These are phyloP conservation scores for Drosophila hamatofila DNA, from an alignment of 2,888 invertebrate species.

Conservation along the genomic window DNA sequence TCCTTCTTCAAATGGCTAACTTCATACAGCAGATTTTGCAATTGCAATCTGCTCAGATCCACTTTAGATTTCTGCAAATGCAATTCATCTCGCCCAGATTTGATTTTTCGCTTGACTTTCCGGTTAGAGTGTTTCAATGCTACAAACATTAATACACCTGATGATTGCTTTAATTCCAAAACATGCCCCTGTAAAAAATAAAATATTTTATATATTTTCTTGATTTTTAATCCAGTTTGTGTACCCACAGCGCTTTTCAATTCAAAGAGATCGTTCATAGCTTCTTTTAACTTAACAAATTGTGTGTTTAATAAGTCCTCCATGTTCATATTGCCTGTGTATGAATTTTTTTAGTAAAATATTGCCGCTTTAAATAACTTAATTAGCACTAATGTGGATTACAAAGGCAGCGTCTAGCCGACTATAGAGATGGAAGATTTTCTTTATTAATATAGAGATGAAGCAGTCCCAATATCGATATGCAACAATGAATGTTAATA, in stretches of 20 bases:
- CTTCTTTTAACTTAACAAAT: constrained; percentile 89
- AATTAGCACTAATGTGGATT: background rate
- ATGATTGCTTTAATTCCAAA: constrained; percentile 88
- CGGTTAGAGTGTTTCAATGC: constrained; percentile 95
- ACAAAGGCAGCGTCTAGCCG: background rate
- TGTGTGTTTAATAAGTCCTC: constrained; percentile 60
- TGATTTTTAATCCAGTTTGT: background rate
- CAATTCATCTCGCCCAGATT: constrained; percentile 92
- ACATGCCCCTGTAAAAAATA: constrained; percentile 34
- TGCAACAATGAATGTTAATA: background rate
- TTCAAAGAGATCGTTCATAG: constrained; percentile 89
- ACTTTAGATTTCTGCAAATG: constrained; percentile 94
- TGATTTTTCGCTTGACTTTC: constrained; percentile 94
- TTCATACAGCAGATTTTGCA: constrained; percentile 97
- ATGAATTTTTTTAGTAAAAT: background rate
- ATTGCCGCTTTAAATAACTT: background rate
- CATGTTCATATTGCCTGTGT: constrained; percentile 34
- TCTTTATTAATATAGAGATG: background rate
- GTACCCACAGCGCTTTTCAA: constrained; percentile 87
- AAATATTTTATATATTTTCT: constrained; percentile 66
- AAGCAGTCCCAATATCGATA: background rate
- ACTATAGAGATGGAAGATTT: constrained; percentile 1
- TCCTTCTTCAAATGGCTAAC: constrained; percentile 96
- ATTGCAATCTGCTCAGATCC: constrained; percentile 94
- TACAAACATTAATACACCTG: constrained; percentile 92